Evolutionary conservation across 2,888 invertebrate genomes (phyloP), one percentile per base, ranked within the genome.

Genomic region (Desoria tigrina): DNA sequence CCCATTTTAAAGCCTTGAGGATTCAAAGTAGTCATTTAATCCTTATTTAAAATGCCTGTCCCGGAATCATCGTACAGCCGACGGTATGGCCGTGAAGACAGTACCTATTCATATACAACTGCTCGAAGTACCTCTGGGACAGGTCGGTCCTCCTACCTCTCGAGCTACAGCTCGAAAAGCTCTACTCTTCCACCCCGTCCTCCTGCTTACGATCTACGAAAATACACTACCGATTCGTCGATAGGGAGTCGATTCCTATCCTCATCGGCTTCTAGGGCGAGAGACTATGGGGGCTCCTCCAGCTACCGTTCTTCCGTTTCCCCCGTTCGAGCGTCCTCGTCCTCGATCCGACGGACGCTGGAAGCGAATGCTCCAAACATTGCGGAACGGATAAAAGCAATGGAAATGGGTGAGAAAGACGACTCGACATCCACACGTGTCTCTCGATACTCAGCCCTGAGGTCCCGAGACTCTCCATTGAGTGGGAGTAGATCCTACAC

Each of bases 21-120:
- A 39, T 39, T 16, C n/a, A n/a, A n/a, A n/a, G n/a, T n/a, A n/a
- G n/a, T 32, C 32, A 11, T 32, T 32, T 11, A 32, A 32, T 4
- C 32, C 32, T 32, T 32, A 7, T 7, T 18, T 18, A 45, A 45
- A 9, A 75, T 75, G 75, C 75, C 75, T 56, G 75, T 75, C 28
- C 75, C 75, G 42, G 75, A 75, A 23, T 71, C 73, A 18, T 71
- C 73, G 18, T 73, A 71, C 55, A 66, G 66, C 49, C 63, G 73
- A 32, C 64, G 73, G 37, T 66, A 68, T 65, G 69, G 72, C 45
- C 65, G 73, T 4, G 73, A 74, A 57, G 73, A 73, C 55, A 68
- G 61, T 51, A 58, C 24, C 58, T 28, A 11, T 14, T 64, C 65
- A 16, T 75, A 66, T 64, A 62, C 72, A 2, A 18, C 45, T 21